Percentiles rank a stretch among this genome's conserved stretches.
Evolutionary conservation across 2,113 vertebrate genomes (phyloP).

Genomic region (Peucedramus taeniatus): DNA sequence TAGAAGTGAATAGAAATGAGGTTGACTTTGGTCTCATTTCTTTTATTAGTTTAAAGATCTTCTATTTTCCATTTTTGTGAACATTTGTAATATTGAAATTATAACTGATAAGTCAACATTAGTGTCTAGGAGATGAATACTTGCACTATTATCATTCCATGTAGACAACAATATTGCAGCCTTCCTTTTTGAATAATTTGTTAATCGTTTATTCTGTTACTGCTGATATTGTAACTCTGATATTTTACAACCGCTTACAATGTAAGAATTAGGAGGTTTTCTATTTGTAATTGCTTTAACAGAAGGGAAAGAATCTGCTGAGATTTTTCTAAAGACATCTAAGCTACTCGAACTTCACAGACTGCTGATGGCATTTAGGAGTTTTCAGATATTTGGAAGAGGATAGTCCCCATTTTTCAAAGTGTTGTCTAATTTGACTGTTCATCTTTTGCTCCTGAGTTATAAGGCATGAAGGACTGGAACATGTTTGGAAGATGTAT

Average conservation of each 20-base stretch:
- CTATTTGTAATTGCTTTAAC: background rate
- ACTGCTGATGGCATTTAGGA: background rate
- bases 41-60: background rate
- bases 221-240: background rate
- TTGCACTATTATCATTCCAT: background rate
- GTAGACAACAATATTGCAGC: background rate
- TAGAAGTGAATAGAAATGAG: background rate
- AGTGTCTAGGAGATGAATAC: background rate
- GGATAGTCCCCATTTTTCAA: background rate
- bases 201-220: background rate
- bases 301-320: background rate
- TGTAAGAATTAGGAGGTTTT: background rate
- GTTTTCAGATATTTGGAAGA: background rate
- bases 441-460: background rate
- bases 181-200: background rate
- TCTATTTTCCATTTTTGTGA: background rate
- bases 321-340: background rate
- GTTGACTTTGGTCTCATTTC: background rate
- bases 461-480: background rate
- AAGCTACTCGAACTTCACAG: background rate
- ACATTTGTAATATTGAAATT: background rate
- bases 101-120: background rate
- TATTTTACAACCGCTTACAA: background rate
- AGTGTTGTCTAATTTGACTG: background rate
- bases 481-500: background rate